Conservation (phyloP, 2,113 vertebrate species). For the Charadrius vociferus region DNA sequence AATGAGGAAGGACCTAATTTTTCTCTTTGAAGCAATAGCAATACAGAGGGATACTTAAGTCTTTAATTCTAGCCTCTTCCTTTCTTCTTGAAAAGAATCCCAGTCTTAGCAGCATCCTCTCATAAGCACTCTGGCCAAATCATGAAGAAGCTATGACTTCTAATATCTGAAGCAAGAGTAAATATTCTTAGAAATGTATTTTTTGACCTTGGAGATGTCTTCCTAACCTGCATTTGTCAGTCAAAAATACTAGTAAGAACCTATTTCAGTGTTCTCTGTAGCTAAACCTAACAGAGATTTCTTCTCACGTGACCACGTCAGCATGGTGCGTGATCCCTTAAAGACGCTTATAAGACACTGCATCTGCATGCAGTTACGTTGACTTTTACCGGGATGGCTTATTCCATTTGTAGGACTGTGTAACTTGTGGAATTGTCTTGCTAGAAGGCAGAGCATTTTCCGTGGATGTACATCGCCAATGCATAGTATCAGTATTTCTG, state of each 20-base stretch:
- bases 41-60: not conserved
- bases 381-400: not conserved
- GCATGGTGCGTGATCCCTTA: not conserved
- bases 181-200: not conserved
- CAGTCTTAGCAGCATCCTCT: not conserved
- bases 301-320: accelerated
- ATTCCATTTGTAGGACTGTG: not conserved
- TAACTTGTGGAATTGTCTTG: not conserved
- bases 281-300: not conserved
- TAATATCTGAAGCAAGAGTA: not conserved
- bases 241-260: not conserved
- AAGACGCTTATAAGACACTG: not conserved
- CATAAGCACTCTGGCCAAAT: not conserved
- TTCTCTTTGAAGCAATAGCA: not conserved
- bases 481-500: not conserved
- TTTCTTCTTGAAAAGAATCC: not conserved
- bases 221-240: not conserved
- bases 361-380: not conserved
- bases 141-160: not conserved
- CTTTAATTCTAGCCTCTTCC: not conserved
- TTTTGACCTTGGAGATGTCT: not conserved
- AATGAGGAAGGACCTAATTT: not conserved
- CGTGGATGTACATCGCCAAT: not conserved
- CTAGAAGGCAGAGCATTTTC: not conserved
- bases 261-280: not conserved